A percentile compares a stretch with the other conserved stretches of the same genome.
These are phyloP conservation scores for Meloidogyne hapla DNA, from an alignment of 1,140 invertebrate species.

Conservation along the genomic window DNA sequence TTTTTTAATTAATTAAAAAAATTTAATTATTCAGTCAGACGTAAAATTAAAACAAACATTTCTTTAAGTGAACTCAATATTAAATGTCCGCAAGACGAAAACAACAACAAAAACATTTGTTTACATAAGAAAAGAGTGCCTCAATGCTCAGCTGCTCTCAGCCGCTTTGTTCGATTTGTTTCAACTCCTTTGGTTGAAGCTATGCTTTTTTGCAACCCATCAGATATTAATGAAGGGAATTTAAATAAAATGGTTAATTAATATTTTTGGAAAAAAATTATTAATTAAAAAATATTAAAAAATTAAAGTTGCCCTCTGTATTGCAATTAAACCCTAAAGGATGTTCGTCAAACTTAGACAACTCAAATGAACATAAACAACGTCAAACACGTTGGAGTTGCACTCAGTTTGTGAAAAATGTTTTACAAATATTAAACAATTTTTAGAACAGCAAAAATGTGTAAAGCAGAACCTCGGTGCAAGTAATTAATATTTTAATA, in stretches of 20 bases:
- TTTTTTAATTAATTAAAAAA: no score
- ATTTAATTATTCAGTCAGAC: no score
- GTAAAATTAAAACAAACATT: not conserved
- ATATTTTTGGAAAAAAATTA: not conserved
- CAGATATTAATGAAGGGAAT: not conserved
- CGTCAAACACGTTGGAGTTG: slow-evolving; percentile 43
- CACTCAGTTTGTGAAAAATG: slow-evolving; percentile 39
- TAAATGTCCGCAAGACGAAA: slow-evolving; percentile 40
- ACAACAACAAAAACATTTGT: not conserved
- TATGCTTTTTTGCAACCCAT: slow-evolving; percentile 55
- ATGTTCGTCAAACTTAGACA: slow-evolving; percentile 19
- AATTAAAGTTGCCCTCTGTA: not conserved
- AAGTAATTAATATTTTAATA: slow-evolving; percentile 30
- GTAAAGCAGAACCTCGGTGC: not conserved
- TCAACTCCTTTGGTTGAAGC: slow-evolving; percentile 41
- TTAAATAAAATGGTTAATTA: not conserved
- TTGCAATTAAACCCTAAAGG: slow-evolving; percentile 44
- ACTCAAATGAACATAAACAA: not conserved
- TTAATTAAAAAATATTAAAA: not conserved
- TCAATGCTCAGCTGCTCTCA: slow-evolving; percentile 55
- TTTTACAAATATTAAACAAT: slow-evolving; percentile 21
- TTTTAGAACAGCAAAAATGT: slow-evolving; percentile 4
- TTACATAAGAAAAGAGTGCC: slow-evolving; percentile 10
- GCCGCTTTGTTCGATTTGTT: slow-evolving; percentile 55
- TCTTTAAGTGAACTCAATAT: slow-evolving; percentile 57